These are phyloP conservation scores for Erynnis tages DNA, from an alignment of 2,888 invertebrate genomes.

Conservation along the genomic window DNA sequence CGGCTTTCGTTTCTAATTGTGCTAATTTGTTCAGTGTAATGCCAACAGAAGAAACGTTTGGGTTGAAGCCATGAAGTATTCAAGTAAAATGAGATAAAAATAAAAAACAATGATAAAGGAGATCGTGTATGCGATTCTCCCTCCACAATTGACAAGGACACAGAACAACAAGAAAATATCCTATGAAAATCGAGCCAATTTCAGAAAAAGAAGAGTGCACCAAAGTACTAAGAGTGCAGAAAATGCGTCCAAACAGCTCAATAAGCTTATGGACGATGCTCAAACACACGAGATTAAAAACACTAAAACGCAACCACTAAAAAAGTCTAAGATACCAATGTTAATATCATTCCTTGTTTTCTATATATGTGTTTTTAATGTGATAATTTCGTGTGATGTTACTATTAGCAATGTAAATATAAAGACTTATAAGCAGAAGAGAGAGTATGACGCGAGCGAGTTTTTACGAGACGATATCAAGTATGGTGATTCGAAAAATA, in stretches of 20 bases:
- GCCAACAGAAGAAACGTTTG: not conserved
- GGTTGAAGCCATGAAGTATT: slow-evolving; percentile 44
- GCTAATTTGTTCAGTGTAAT: slow-evolving; percentile 1
- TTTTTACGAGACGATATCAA: slow-evolving; percentile 44
- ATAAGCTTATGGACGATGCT: slow-evolving; percentile 66
- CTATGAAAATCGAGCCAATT: slow-evolving; percentile 49
- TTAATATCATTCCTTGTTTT: slow-evolving; percentile 62
- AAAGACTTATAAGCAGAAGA: slow-evolving; percentile 44
- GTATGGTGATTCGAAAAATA: slow-evolving; percentile 47
- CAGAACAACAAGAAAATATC: slow-evolving; percentile 47
- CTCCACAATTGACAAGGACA: slow-evolving; percentile 45
- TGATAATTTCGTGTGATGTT: slow-evolving; percentile 76
- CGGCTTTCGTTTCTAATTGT: slow-evolving; percentile 9
- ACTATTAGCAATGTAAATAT: slow-evolving; percentile 65
- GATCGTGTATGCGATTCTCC: slow-evolving; percentile 72
- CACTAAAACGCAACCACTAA: slow-evolving; percentile 33
- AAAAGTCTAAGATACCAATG: slow-evolving; percentile 42
- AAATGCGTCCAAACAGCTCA: slow-evolving; percentile 39
- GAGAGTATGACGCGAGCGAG: slow-evolving; percentile 40
- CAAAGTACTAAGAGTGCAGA: slow-evolving; percentile 32
- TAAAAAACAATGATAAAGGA: slow-evolving; percentile 68
- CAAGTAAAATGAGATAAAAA: slow-evolving; percentile 64
- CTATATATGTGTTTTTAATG: slow-evolving; percentile 70
- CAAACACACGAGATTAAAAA: slow-evolving; percentile 70
- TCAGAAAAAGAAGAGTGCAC: slow-evolving; percentile 48